phyloP scores from a whole-genome alignment of 2,797 vertebrate species.

The Oryzias dopingdopingensis region DNA sequence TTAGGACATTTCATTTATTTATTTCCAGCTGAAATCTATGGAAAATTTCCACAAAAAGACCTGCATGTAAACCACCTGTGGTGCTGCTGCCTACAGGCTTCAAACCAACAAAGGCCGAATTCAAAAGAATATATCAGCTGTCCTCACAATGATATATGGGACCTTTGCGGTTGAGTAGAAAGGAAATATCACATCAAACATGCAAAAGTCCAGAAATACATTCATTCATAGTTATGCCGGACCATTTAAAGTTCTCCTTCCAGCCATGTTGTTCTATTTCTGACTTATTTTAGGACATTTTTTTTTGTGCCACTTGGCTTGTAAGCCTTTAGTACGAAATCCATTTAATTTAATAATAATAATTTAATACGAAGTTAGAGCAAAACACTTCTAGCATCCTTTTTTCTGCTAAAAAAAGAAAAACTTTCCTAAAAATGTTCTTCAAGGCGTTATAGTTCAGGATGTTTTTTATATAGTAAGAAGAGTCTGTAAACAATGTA shows the following conservation, averaged over 20 bases:
- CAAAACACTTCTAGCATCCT: background rate
- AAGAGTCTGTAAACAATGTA: no score
- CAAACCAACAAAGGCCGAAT: background rate
- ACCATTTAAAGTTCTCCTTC: background rate
- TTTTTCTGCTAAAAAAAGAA: no score
- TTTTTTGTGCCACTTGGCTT: background rate
- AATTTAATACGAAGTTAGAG: background rate
- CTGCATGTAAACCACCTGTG: background rate
- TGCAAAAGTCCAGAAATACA: background rate
- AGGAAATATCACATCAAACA: background rate
- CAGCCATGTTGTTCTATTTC: background rate
- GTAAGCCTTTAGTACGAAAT: background rate
- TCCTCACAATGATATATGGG: background rate
- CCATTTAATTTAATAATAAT: no score
- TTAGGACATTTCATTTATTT: no score
- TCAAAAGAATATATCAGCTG: background rate
- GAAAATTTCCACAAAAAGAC: background rate
- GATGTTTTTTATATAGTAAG: no score
- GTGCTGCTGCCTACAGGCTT: background rate
- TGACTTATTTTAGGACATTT: conserved; percentile 6
- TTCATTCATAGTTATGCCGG: background rate
- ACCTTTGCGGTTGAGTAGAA: background rate
- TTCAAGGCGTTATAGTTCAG: no score
- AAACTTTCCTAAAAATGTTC: no score
- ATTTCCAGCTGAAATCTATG: no score